Percentiles rank a stretch among this genome's conserved stretches.
These are phyloP conservation scores for Caenorhabditis zanzibari DNA, from an alignment of 2,888 invertebrate genomes.

Conservation along the genomic window DNA sequence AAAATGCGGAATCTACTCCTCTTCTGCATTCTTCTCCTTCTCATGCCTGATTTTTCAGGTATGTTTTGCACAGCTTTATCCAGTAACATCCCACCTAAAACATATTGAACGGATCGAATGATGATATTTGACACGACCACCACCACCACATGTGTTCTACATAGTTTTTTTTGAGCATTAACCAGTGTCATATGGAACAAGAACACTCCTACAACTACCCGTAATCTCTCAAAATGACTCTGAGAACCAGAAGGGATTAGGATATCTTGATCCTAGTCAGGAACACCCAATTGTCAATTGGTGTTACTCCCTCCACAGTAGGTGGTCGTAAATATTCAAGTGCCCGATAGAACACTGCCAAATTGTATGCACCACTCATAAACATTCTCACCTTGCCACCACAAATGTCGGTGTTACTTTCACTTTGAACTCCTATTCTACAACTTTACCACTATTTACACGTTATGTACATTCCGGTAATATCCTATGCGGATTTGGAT, in stretches of 20 bases:
- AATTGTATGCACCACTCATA: conserved; percentile 32
- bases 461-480: conserved; percentile 50
- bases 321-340: conserved; percentile 61
- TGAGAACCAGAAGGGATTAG: conserved; percentile 16
- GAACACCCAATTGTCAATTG: conserved; percentile 4
- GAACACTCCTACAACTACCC: conserved; percentile 16
- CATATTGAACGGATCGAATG: conserved; percentile 36
- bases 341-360: conserved; percentile 16
- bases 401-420: conserved; percentile 27
- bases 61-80: not conserved
- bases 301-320: conserved; percentile 29
- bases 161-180: conserved; percentile 23
- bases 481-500: conserved; percentile 3
- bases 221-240: conserved; percentile 27
- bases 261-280: not conserved
- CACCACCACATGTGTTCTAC: conserved; percentile 44
- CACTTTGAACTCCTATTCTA: conserved; percentile 13
- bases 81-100: conserved; percentile 11
- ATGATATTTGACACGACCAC: conserved; percentile 43
- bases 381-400: conserved; percentile 34
- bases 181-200: conserved; percentile 48
- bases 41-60: conserved; percentile 48
- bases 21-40: conserved; percentile 36
- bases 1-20: conserved; percentile 40
- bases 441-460: conserved; percentile 10